Evolutionary conservation across 2,888 invertebrate genomes (phyloP).

Genomic region (Deroplatys truncata): DNA sequence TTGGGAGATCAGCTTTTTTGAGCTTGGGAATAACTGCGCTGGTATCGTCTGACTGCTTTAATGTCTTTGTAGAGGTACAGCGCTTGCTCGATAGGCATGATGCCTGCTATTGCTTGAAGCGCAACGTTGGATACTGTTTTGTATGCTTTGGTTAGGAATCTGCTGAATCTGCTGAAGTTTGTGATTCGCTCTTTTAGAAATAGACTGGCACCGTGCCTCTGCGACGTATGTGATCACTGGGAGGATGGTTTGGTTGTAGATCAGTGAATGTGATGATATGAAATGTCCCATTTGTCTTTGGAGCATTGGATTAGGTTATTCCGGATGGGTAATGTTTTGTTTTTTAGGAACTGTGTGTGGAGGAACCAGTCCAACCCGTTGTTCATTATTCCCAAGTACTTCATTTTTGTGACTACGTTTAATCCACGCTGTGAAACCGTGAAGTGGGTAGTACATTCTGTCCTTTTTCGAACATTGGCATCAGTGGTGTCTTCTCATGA

Average conservation of each 20-base stretch:
- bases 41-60: too few species aligned
- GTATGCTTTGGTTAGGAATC: background rate
- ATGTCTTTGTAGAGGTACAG: too few species aligned
- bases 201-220: background rate
- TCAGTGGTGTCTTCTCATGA: too few species aligned
- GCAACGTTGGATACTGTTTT: too few species aligned
- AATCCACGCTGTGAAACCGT: background rate
- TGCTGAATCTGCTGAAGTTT: background rate
- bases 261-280: background rate
- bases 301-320: background rate
- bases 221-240: background rate
- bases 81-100: too few species aligned
- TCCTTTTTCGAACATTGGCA: too few species aligned
- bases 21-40: too few species aligned
- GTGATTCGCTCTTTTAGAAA: background rate
- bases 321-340: background rate
- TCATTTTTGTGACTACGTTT: background rate
- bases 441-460: too few species aligned
- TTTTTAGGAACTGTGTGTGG: background rate
- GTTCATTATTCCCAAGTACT: background rate
- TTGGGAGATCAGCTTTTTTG: too few species aligned
- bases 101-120: too few species aligned
- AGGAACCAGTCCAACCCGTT: background rate
- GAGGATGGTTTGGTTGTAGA: background rate
- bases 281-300: too few species aligned